These are phyloP conservation scores for Cyprinus carpio DNA, from an alignment of 2,113 vertebrate species.

Conservation along the genomic window DNA sequence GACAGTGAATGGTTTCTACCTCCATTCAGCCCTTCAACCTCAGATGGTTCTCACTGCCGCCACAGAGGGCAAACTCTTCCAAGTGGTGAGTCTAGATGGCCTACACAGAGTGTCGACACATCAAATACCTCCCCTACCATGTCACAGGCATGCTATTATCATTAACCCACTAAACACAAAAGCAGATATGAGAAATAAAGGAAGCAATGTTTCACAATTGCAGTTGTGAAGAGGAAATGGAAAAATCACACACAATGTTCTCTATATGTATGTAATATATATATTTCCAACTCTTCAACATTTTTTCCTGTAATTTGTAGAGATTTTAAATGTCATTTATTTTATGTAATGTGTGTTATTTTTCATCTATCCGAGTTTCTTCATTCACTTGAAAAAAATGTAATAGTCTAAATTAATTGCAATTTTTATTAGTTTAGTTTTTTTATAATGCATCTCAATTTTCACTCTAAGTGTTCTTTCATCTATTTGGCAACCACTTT, in stretches of 20 bases:
- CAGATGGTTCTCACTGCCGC: conserved; percentile 89
- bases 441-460: neutral
- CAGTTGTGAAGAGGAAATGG: conserved; percentile 64
- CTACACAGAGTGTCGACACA: conserved; percentile 39
- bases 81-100: conserved; percentile 84
- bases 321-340: no score
- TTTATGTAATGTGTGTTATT: no score
- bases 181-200: conserved; percentile 43
- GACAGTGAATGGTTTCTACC: conserved; percentile 87
- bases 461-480: neutral
- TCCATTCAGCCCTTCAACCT: conserved; percentile 88
- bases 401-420: no score
- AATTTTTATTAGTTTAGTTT: neutral
- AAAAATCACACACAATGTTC: conserved; percentile 52
- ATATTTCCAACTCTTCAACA: no score
- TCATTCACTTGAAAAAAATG: no score
- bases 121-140: conserved; percentile 35
- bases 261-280: no score
- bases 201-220: conserved; percentile 52
- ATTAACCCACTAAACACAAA: conserved; percentile 54
- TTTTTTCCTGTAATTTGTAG: no score
- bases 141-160: conserved; percentile 63
- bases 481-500: neutral
- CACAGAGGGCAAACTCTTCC: conserved; percentile 82
- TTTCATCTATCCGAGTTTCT: no score